Evolutionary conservation across 2,113 vertebrate genomes (phyloP), one percentile per base, ranked within the genome.

Genomic region (Poecile atricapillus): DNA sequence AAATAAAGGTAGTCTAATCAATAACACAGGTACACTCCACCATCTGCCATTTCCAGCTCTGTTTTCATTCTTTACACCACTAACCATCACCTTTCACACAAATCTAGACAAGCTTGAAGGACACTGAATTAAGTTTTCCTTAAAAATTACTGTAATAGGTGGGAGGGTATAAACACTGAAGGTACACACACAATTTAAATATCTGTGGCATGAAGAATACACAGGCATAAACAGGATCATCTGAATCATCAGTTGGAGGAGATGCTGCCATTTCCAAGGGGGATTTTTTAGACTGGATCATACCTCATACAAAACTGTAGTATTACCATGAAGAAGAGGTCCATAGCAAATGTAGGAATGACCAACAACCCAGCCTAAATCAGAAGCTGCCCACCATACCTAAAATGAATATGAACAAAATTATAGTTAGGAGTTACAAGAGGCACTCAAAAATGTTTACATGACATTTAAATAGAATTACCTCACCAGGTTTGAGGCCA

Each of bases 351-450:
- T 99, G 64, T 99, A 99, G 4, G 99, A 99, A 97, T 99, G 99
- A 35, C 99, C 99, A 9, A 99, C 99, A 58, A 99, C 99, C 99
- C 99, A 99, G 91, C 99, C 99, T 82, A 99, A 98, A 94, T 99
- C 99, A 77, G 99, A 99, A 39, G 99, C 99, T 67, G 99, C 99
- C 99, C 99, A 99, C 99, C 99, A 99, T 35, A 99, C 98, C 99
- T 99, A 97, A 90, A 97, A 96, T 59, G 69, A 46, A 92, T 23
- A 76, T 52, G 60, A 97, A 31, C 4, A 65, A 27, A 58, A 89
- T 68, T 92, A 93, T 44, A 63, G 13, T 25, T 11, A 31, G 13
- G 31, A 33, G 7, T 60, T 69, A 25, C 4, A 89, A 73, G 85
- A 90, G 19, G 10, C 47, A 17, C 23, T 44, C 15, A 64, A 87